Base-by-base conservation (phyloP, 2,113 vertebrate genomes). In the Pteronura brasiliensis region DNA sequence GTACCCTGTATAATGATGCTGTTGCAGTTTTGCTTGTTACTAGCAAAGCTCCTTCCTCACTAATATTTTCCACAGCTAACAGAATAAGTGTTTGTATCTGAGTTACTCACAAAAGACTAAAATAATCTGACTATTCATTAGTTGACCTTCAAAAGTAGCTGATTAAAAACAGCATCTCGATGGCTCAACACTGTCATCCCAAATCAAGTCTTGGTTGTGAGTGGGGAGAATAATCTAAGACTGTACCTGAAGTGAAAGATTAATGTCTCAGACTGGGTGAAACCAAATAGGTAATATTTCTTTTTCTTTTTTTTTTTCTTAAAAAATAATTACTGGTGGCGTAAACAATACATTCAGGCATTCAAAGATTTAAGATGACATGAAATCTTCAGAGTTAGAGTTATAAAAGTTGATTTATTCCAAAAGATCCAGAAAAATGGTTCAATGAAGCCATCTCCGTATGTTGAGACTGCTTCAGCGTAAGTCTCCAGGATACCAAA, bases 271-370 rank as follows among this genome's bases (percentile, higher is more conserved):
- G 74, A 29, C n/a, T 98, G 97, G 90, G 65, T 93, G 77, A 98
- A 98, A 85, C 81, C 95, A 97, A 96, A 69, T 90, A 96, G 63
- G 69, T 97, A 98, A 96, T 98, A 96, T 97, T 98, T 98, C 93
- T 95, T 65, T n/a, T 27, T 59, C n/a, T 59, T 12, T 44, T 93
- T 52, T 36, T 31, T 27, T 52, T 15, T n/a, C 61, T 61, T 85
- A 92, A 98, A 98, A 98, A 95, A 95, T 98, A 98, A 98, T 98
- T 98, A 98, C 95, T 86, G 27, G 90, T 96, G 86, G 92, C 95
- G 88, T 98, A 97, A 98, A 98, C 84, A 97, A 98, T 97, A 96
- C 57, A 85, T 85, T 95, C 82, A 93, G 89, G 74, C 90, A 96
- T 97, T 97, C 69, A 88, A 86, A 97, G 77, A 97, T 98, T 98